A percentile compares a stretch with the other conserved stretches of the same genome.
These are phyloP conservation scores for Papilio demoleus DNA, from an alignment of 2,888 invertebrate species.

Conservation along the genomic window DNA sequence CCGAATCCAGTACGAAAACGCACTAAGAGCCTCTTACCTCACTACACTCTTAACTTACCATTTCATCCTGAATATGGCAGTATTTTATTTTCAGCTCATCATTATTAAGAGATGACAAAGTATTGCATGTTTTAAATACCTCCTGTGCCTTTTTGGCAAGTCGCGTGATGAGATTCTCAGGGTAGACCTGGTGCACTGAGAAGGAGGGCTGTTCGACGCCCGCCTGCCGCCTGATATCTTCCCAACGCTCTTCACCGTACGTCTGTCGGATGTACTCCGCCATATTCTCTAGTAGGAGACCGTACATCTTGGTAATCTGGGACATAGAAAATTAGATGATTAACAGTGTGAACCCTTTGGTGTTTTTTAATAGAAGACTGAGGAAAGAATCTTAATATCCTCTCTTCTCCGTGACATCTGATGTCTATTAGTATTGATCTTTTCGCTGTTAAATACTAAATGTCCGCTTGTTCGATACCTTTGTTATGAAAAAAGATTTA, in stretches of 20 bases:
- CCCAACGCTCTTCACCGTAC: conserved; percentile 98
- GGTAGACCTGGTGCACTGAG: conserved; percentile 96
- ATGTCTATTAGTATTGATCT: no score
- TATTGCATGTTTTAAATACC: conserved; percentile 82
- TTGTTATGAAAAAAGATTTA: no score
- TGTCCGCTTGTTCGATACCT: no score
- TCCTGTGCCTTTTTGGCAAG: conserved; percentile 94
- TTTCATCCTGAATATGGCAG: background rate
- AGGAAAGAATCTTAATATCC: no score
- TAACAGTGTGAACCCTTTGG: background rate
- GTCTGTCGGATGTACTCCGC: conserved; percentile 95
- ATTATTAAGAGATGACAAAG: no score
- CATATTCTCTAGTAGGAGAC: conserved; percentile 96
- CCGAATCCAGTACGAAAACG: no score
- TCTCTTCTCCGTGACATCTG: no score
- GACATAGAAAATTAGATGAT: no score
- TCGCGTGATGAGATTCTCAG: conserved; percentile 93
- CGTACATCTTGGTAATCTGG: conserved; percentile 96
- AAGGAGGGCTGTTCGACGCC: conserved; percentile 94
- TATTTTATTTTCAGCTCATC: background rate
- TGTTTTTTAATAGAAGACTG: no score
- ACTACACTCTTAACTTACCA: no score
- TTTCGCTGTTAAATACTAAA: no score
- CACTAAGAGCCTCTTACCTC: no score
- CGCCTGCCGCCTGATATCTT: conserved; percentile 92